These are phyloP conservation scores for Spea hammondii DNA, from an alignment of 2,797 vertebrate genomes.

Conservation along the genomic window DNA sequence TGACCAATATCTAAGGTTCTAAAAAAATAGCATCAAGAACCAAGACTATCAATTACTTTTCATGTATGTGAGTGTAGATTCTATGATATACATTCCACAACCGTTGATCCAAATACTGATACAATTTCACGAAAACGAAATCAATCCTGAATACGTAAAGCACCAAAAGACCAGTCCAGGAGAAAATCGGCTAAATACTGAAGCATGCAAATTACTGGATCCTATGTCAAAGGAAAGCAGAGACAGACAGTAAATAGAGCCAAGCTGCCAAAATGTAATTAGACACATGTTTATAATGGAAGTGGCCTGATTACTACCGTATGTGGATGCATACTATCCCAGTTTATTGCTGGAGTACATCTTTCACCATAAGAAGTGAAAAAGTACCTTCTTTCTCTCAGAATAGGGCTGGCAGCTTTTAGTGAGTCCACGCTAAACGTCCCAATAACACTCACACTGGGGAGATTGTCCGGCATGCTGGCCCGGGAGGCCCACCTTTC, in stretches of 20 bases:
- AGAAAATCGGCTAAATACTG: conserved; percentile 27
- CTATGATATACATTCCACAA: too few relatives aligned
- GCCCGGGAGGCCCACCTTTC: too few relatives aligned
- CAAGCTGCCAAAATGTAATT: conserved; percentile 35
- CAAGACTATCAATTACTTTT: too few relatives aligned
- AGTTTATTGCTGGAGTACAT: not conserved
- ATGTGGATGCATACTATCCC: conserved; percentile 5
- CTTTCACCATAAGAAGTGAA: not conserved
- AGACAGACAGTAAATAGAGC: conserved; percentile 37
- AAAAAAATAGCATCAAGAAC: too few relatives aligned
- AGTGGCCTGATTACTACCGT: conserved; percentile 25
- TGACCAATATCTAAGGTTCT: too few relatives aligned
- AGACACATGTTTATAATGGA: conserved; percentile 39
- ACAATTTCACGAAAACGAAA: not conserved
- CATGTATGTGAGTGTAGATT: too few relatives aligned
- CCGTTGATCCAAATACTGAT: not conserved
- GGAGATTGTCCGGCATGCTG: too few relatives aligned
- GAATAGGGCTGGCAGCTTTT: too few relatives aligned
- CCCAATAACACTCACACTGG: too few relatives aligned
- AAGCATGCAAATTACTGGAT: conserved; percentile 23
- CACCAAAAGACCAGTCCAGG: not conserved
- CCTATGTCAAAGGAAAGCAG: conserved; percentile 26
- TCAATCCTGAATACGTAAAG: not conserved
- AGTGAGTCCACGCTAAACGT: too few relatives aligned
- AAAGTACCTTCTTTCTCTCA: not conserved